These are phyloP conservation scores for Parazoanthus swiftii DNA, from an alignment of 92 coral and sea anemone genomes.

Conservation along the genomic window DNA sequence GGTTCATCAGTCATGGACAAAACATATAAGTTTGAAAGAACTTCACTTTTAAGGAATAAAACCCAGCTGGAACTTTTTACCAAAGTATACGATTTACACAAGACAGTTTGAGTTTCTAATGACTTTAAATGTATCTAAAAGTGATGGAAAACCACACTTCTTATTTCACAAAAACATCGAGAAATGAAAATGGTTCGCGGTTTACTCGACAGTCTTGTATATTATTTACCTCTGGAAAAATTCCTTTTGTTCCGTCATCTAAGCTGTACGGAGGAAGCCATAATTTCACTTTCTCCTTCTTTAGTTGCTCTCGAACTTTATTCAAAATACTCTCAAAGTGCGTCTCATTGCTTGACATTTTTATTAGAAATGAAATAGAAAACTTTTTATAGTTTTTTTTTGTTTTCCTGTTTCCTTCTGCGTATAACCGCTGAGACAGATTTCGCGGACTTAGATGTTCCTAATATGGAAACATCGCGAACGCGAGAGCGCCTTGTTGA, in stretches of 20 bases:
- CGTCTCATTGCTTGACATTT: constrained; percentile 52
- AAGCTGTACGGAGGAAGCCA: constrained; percentile 89
- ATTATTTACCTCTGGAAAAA: constrained; percentile 68
- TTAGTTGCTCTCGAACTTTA: constrained; percentile 75
- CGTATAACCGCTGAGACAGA: constrained; percentile 59
- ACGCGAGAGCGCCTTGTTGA: too few relatives aligned
- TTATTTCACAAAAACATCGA: not conserved
- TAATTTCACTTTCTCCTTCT: constrained; percentile 75
- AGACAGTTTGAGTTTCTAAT: not conserved
- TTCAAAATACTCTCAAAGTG: constrained; percentile 61
- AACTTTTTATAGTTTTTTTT: constrained; percentile 1
- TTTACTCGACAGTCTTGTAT: not conserved
- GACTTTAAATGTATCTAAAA: not conserved
- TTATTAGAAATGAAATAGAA: constrained; percentile 5
- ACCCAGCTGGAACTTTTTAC: not conserved
- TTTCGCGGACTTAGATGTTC: constrained; percentile 23
- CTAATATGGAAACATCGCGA: constrained; percentile 29
- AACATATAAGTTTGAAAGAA: too few relatives aligned
- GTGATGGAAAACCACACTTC: not conserved
- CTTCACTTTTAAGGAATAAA: too few relatives aligned
- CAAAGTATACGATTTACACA: not conserved
- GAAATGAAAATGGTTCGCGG: not conserved
- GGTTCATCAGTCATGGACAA: not conserved
- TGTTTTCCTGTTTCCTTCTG: not conserved
- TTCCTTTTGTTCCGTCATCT: constrained; percentile 61